Conservation (phyloP, 2,113 vertebrate genomes). For the Semnopithecus entellus region DNA sequence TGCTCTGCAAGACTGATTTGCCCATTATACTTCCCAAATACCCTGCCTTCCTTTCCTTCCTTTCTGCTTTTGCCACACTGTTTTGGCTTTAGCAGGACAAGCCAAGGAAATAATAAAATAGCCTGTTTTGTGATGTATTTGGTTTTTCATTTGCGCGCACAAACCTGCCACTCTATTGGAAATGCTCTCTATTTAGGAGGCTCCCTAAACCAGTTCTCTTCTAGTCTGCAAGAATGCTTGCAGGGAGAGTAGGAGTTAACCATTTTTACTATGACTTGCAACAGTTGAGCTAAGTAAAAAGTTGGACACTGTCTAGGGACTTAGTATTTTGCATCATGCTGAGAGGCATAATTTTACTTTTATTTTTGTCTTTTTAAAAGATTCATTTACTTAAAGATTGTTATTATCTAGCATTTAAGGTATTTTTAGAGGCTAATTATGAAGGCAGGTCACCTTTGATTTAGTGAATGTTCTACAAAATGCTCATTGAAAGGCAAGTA, state of each 20-base stretch:
- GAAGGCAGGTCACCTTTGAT: slow-evolving; percentile 73
- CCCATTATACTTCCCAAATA: not conserved
- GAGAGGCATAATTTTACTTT: slow-evolving; percentile 68
- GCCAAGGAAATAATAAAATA: not conserved
- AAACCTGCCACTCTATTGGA: not conserved
- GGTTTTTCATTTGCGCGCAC: not conserved
- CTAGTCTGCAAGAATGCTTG: not conserved
- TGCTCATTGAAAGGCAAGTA: slow-evolving; percentile 66
- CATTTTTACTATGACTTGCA: not conserved
- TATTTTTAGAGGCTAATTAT: slow-evolving; percentile 78
- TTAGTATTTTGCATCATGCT: slow-evolving; percentile 49
- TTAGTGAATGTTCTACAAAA: slow-evolving; percentile 71
- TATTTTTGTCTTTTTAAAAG: slow-evolving; percentile 74
- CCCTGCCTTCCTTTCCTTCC: not conserved
- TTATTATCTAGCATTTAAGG: slow-evolving; percentile 69
- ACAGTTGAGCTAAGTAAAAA: not conserved
- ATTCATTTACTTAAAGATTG: slow-evolving; percentile 77
- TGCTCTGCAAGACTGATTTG: not conserved
- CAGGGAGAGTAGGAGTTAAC: not conserved
- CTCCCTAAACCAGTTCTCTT: not conserved
- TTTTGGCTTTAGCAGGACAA: not conserved
- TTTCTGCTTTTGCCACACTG: not conserved
- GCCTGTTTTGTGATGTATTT: not conserved
- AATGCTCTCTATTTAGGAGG: not conserved
- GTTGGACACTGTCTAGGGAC: not conserved